A percentile compares a stretch with the other conserved stretches of the same genome.
phyloP scores from a whole-genome alignment of 2,888 invertebrate species.

The Agriopis leucophaearia region DNA sequence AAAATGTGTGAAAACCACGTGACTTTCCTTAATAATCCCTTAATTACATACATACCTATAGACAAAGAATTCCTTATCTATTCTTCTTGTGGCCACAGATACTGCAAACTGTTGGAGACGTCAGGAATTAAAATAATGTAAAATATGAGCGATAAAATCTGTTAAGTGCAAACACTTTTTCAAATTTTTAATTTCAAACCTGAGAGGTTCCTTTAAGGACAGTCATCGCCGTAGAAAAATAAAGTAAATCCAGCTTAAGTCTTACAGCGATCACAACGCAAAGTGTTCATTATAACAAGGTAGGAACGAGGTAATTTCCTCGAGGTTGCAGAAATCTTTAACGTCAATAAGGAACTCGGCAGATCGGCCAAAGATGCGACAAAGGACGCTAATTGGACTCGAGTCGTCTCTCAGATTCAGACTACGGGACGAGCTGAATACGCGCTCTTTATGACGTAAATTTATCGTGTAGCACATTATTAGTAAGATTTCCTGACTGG shows the following conservation, averaged over 20 bases:
- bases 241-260: conserved; percentile 1
- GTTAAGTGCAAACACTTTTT: too few relatives aligned
- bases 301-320: conserved; percentile 41
- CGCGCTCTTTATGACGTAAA: conserved; percentile 1
- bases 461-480: conserved; percentile 11
- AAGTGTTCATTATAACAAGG: conserved; percentile 37
- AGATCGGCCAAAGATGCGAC: conserved; percentile 43
- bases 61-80: too few relatives aligned
- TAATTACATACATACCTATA: too few relatives aligned
- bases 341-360: conserved; percentile 50
- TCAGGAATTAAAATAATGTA: too few relatives aligned
- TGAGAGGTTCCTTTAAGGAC: too few relatives aligned
- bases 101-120: too few relatives aligned
- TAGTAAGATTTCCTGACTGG: neutral
- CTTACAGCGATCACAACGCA: conserved; percentile 9
- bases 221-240: neutral
- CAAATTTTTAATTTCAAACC: too few relatives aligned
- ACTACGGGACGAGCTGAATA: conserved; percentile 28
- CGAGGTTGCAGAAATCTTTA: conserved; percentile 50
- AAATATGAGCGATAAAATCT: too few relatives aligned
- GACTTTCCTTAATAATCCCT: too few relatives aligned
- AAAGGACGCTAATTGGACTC: conserved; percentile 57
- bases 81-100: too few relatives aligned
- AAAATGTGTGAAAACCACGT: too few relatives aligned
- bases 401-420: conserved; percentile 7